Conservation (phyloP, 53 echinoderm and acorn worm genomes). For the Hippasteria phrygiana region DNA sequence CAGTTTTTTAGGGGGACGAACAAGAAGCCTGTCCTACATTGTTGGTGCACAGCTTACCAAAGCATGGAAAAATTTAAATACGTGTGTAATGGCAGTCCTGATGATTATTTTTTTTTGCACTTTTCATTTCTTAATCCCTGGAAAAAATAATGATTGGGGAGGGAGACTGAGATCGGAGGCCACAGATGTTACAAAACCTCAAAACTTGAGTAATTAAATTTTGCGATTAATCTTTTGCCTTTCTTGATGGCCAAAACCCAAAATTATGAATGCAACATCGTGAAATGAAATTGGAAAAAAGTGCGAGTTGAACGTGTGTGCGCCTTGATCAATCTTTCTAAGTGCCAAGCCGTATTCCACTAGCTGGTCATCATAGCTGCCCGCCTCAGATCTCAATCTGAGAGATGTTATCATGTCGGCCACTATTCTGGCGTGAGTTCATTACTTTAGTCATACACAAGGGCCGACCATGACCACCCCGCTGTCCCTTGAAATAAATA, state of each 20-base stretch:
- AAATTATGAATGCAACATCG: constrained; percentile 27
- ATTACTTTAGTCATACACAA: constrained; percentile 58
- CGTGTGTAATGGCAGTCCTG: too few species aligned
- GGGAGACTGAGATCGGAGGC: too few species aligned
- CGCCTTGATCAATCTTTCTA: constrained; percentile 24
- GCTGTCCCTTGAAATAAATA: constrained; percentile 9
- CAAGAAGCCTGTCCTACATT: too few species aligned
- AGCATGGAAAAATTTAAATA: too few species aligned
- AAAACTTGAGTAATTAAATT: background rate
- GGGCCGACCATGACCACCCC: constrained; percentile 18
- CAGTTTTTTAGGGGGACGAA: too few species aligned
- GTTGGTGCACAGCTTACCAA: too few species aligned
- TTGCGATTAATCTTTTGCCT: constrained; percentile 26
- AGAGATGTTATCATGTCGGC: constrained; percentile 43
- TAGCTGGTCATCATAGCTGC: background rate
- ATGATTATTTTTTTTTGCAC: too few species aligned
- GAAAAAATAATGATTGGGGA: too few species aligned
- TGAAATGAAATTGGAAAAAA: constrained; percentile 17
- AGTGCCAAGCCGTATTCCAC: background rate
- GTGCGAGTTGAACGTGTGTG: background rate
- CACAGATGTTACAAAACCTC: too few species aligned
- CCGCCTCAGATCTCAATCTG: constrained; percentile 17
- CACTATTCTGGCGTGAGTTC: constrained; percentile 23
- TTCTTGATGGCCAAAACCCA: background rate
- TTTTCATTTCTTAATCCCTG: too few species aligned